These are phyloP conservation scores for Epirrhoe alternata DNA, from an alignment of 2,888 invertebrate genomes.

Conservation along the genomic window DNA sequence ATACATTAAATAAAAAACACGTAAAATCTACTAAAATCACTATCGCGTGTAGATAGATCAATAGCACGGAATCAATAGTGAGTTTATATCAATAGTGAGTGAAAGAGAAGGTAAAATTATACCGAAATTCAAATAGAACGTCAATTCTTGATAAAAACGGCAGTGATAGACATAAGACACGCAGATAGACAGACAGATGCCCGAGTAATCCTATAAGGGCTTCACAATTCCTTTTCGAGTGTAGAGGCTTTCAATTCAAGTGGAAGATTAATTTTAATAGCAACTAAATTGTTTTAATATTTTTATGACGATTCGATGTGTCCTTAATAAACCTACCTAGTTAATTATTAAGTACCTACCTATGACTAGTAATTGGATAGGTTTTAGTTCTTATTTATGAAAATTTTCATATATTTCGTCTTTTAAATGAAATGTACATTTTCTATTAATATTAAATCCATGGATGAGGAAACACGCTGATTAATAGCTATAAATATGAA, in stretches of 20 bases:
- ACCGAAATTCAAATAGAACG: constrained; percentile 10
- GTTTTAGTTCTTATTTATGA: too few relatives aligned
- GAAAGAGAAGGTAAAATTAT: not conserved
- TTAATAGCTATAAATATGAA: not conserved
- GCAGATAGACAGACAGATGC: constrained; percentile 19
- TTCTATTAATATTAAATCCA: not conserved
- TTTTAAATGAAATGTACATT: too few relatives aligned
- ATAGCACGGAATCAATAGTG: not conserved
- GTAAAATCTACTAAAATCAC: not conserved
- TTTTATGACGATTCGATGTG: not conserved
- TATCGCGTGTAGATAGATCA: too few relatives aligned
- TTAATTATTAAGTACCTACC: not conserved
- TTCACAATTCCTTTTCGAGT: constrained; percentile 13
- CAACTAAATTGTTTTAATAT: not conserved
- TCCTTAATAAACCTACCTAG: not conserved
- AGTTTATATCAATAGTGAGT: not conserved
- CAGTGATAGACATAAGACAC: constrained; percentile 30
- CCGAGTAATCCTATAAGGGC: constrained; percentile 22
- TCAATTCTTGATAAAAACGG: constrained; percentile 12
- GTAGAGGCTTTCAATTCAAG: constrained; percentile 20
- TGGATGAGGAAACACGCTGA: constrained; percentile 1
- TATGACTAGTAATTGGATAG: too few relatives aligned
- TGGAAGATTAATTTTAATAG: constrained; percentile 9
- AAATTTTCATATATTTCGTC: too few relatives aligned
- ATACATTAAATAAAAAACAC: too few relatives aligned